A percentile compares a stretch with the other conserved stretches of the same genome.
These are phyloP conservation scores for Balearica regulorum DNA, from an alignment of 2,797 vertebrate genomes.

Conservation along the genomic window DNA sequence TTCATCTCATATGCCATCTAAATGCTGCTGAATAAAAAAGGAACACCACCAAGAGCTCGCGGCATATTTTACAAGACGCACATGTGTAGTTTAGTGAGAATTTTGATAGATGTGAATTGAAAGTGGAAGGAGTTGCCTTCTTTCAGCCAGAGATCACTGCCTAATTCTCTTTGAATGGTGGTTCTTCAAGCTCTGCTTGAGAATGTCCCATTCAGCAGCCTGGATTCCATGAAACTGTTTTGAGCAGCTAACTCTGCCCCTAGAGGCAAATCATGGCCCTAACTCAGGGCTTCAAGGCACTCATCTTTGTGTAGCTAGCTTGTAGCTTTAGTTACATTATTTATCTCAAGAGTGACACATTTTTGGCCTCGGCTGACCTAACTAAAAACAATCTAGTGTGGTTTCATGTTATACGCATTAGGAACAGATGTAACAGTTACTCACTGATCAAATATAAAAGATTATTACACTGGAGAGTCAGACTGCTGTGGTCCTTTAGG, in stretches of 20 bases:
- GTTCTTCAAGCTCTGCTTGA: neutral
- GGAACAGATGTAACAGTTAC: neutral
- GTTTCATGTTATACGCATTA: neutral
- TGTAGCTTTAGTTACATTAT: neutral
- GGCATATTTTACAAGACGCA: neutral
- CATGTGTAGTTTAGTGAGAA: neutral
- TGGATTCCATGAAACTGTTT: neutral
- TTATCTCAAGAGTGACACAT: neutral
- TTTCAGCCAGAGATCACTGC: neutral
- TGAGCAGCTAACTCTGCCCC: neutral
- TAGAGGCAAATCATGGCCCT: neutral
- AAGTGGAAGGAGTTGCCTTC: neutral
- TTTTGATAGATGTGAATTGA: neutral
- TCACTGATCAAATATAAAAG: neutral
- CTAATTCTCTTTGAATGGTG: neutral
- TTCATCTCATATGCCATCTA: neutral
- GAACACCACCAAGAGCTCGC: neutral
- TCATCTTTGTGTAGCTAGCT: neutral
- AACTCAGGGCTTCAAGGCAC: neutral
- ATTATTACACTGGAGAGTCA: neutral
- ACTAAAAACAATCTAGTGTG: neutral
- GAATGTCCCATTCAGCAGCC: neutral
- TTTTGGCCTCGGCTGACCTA: neutral
- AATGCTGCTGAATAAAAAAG: neutral
- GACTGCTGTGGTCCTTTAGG: neutral